Conservation (phyloP, 1,140 invertebrate genomes). For the Apis florea region DNA sequence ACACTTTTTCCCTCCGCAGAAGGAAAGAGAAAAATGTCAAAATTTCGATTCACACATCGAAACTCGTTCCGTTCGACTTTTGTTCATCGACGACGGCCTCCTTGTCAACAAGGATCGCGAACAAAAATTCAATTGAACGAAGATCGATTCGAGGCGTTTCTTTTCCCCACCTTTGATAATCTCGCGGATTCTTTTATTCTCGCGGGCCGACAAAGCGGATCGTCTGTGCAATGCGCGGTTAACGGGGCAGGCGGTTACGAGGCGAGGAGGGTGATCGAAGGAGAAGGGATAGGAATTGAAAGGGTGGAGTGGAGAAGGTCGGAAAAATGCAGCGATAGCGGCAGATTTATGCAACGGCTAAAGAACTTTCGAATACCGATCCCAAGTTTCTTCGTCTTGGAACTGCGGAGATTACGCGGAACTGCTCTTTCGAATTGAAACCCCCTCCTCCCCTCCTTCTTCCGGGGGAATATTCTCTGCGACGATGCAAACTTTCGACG, state of each 20-base stretch:
- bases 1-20: no score
- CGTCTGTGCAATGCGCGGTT: conserved; percentile 41
- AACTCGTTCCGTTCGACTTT: no score
- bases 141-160: background rate
- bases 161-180: conserved; percentile 9
- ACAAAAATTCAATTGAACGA: no score
- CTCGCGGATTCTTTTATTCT: conserved; percentile 56
- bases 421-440: conserved; percentile 38
- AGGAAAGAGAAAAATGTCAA: no score
- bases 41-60: no score
- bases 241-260: conserved; percentile 36
- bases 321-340: conserved; percentile 58
- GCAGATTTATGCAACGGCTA: conserved; percentile 57
- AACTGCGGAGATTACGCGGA: conserved; percentile 38
- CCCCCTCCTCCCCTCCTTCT: no score
- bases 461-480: background rate
- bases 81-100: no score
- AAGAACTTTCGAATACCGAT: conserved; percentile 57
- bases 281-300: background rate
- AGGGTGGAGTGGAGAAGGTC: background rate
- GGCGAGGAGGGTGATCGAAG: background rate
- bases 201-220: conserved; percentile 53
- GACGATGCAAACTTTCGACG: background rate
- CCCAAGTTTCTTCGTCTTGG: conserved; percentile 44
- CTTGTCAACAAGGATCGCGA: no score